Evolutionary conservation across 2,797 vertebrate genomes (phyloP), one percentile per base, ranked within the genome.

Genomic region (Oophaga sylvatica): DNA sequence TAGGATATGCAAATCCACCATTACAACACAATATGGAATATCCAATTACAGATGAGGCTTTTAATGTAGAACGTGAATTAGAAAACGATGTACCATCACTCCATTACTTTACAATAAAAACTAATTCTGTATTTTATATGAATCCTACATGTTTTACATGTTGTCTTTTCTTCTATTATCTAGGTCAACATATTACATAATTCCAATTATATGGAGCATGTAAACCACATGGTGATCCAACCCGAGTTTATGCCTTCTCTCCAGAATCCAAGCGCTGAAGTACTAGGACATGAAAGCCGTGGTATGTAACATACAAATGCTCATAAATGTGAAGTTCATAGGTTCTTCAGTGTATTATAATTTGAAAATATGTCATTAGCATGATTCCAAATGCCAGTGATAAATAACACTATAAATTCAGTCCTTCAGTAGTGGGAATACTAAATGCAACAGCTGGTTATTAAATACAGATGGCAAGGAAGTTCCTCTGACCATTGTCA

Each of bases 111-210:
- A 11, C 9, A 20, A 19, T 19, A 5, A 35, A 19, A 71, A 53
- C 48, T 71, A 17, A 71, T 71, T 41, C 11, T 71, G 6, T 73
- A 45, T 45, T 73, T 22, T 20, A 48, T 2, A 45, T 41, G 70
- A 2, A 1, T 48, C 3, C 22, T 75, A n/a, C 8, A 59, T 16
- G 22, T 2, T 26, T 48, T 76, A 20, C n/a, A 87, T n/a, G 57
- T 71, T 63, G 75, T 89, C n/a, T 63, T 35, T 88, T 77, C 83
- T 87, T 62, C 59, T 29, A 84, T 91, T 86, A 87, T 65, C 41
- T 92, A 99, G 98, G 94, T 99, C 91, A 95, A 96, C 77, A 90
- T 97, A 62, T 95, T 99, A 53, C 98, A 97, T 91, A 96, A 93
- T 80, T 94, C 95, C 75, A 93, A 95, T 68, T 91, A 94, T 8